Percentiles rank a stretch among this genome's conserved stretches.
Conservation (phyloP, 2,113 vertebrate genomes). For the Cebus imitator region DNA sequence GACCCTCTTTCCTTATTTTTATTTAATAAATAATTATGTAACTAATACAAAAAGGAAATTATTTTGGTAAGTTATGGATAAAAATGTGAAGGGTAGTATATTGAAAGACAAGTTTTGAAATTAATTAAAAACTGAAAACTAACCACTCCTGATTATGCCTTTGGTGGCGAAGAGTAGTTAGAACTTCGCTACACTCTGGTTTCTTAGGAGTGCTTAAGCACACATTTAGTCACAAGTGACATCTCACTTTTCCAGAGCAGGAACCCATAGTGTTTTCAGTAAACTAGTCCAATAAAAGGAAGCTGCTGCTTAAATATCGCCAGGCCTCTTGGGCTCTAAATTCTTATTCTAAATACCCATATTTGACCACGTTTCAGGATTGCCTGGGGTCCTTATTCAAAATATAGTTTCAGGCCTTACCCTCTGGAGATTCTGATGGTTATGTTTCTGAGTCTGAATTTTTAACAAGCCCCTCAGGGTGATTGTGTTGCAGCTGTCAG, state of each 20-base stretch:
- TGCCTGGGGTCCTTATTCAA: background rate
- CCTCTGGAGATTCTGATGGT: constrained; percentile 21
- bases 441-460: constrained; percentile 42
- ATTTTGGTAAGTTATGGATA: background rate
- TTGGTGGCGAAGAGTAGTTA: background rate
- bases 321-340: background rate
- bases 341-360: background rate
- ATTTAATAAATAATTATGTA: background rate
- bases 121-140: background rate
- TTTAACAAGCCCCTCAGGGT: constrained; percentile 26
- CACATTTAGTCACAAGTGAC: background rate
- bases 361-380: constrained; percentile 22
- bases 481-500: background rate
- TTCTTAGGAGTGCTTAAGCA: background rate
- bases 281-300: background rate
- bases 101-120: constrained; percentile 31
- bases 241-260: background rate
- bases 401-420: background rate
- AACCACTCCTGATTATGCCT: background rate
- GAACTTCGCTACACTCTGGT: background rate
- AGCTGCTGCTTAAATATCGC: background rate
- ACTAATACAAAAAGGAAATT: constrained; percentile 5
- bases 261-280: background rate
- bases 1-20: background rate
- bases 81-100: background rate